Evolutionary conservation across 2,113 vertebrate genomes (phyloP).

Genomic region (Eonycteris spelaea): DNA sequence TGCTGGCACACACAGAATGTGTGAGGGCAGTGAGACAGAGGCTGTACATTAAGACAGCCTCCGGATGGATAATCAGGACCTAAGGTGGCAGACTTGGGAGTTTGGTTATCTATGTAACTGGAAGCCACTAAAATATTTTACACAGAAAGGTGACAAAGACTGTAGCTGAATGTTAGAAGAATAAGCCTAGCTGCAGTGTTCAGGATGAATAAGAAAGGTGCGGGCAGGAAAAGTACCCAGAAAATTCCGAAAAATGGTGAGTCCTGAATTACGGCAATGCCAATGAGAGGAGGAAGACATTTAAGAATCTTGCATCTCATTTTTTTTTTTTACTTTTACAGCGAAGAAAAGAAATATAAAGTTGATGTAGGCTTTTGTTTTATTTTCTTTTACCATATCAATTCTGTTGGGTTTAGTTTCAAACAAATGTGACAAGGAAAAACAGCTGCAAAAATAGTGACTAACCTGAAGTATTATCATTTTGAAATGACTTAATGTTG

Average conservation of each 20-base stretch:
- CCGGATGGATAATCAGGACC: neutral
- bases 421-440: slow-evolving; percentile 66
- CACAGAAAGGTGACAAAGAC: neutral
- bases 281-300: neutral
- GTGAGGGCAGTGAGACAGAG: neutral
- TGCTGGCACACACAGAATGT: neutral
- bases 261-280: neutral
- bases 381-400: slow-evolving; percentile 40
- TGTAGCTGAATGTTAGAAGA: neutral
- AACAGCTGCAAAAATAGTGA: slow-evolving; percentile 78
- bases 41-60: neutral
- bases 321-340: neutral
- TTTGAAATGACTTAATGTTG: slow-evolving; percentile 72
- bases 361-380: neutral
- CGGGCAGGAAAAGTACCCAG: neutral
- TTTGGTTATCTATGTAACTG: neutral
- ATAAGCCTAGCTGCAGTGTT: neutral
- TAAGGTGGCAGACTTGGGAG: neutral
- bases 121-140: neutral
- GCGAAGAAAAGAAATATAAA: neutral
- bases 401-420: slow-evolving; percentile 48
- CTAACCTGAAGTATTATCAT: slow-evolving; percentile 58
- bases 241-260: neutral
- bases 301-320: neutral
- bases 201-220: neutral